Evolutionary conservation across 2,888 invertebrate genomes (phyloP).

Genomic region (Eudasyphora cyanicolor): DNA sequence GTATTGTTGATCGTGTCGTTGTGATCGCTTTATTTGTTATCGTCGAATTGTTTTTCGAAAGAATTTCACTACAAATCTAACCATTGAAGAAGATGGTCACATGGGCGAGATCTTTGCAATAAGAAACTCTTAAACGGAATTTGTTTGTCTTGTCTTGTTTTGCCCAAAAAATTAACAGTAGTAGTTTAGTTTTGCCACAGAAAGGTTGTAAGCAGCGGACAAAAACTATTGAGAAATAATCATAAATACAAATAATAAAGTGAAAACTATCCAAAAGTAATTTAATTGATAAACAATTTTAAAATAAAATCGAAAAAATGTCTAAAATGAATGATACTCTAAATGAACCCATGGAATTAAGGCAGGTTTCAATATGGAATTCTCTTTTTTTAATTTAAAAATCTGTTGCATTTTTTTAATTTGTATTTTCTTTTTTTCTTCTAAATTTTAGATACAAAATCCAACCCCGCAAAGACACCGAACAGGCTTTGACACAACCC

Average conservation of each 20-base stretch:
- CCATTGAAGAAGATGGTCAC: conserved; percentile 42
- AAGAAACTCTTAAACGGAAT: conserved; percentile 8
- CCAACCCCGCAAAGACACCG: conserved; percentile 82
- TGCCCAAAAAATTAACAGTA: conserved; percentile 36
- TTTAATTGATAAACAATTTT: too few species aligned
- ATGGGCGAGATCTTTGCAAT: conserved; percentile 13
- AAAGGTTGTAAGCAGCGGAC: conserved; percentile 32
- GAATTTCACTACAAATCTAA: conserved; percentile 60
- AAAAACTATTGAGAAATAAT: not conserved
- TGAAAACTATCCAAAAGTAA: too few species aligned
- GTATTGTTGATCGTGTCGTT: conserved; percentile 24
- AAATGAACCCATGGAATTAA: conserved; percentile 63
- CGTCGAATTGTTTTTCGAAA: too few species aligned
- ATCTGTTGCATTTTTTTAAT: not conserved
- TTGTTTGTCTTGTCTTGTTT: not conserved
- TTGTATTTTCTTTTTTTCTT: not conserved
- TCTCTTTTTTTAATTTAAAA: not conserved
- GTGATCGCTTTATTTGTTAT: too few species aligned
- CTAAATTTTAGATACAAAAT: conserved; percentile 75
- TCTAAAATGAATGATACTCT: conserved; percentile 54
- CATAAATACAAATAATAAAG: not conserved
- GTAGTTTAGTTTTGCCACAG: conserved; percentile 25
- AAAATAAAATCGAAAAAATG: not conserved
- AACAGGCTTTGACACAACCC: conserved; percentile 81
- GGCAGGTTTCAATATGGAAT: conserved; percentile 59